Percentiles rank a stretch among this genome's conserved stretches.
These are phyloP conservation scores for Lucifuga dentata DNA, from an alignment of 2,113 vertebrate genomes.

Conservation along the genomic window DNA sequence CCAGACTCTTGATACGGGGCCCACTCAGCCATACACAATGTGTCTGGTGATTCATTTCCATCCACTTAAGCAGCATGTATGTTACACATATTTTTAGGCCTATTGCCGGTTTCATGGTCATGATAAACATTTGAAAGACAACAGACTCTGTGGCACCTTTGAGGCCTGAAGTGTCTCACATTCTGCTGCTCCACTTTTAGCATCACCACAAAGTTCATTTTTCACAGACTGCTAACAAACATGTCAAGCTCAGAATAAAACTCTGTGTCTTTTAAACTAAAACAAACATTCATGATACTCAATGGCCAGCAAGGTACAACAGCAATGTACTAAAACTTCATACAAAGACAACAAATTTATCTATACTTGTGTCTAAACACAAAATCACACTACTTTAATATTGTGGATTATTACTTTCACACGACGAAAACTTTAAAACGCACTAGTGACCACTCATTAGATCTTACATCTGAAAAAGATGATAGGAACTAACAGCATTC, in stretches of 20 bases:
- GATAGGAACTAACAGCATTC: too few species aligned
- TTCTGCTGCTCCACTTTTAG: constrained; percentile 41
- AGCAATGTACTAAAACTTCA: neutral
- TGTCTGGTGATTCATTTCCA: constrained; percentile 36
- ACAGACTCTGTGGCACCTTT: constrained; percentile 37
- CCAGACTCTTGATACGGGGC: constrained; percentile 44
- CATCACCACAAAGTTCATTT: constrained; percentile 35
- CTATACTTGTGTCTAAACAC: neutral
- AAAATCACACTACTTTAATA: too few species aligned
- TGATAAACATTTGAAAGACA: constrained; percentile 44
- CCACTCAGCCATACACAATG: constrained; percentile 29
- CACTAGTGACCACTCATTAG: too few species aligned
- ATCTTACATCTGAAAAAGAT: too few species aligned
- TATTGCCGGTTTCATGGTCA: constrained; percentile 13
- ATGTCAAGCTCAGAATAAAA: constrained; percentile 47
- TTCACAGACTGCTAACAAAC: constrained; percentile 44
- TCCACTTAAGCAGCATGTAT: constrained; percentile 26
- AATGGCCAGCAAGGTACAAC: neutral
- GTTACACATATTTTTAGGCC: constrained; percentile 20
- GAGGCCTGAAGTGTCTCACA: constrained; percentile 16
- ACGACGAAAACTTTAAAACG: too few species aligned
- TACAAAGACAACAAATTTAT: too few species aligned
- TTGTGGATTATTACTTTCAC: too few species aligned
- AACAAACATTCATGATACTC: neutral
- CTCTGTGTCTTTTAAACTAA: constrained; percentile 24